These are phyloP conservation scores for Plutella xylostella DNA, from an alignment of 2,888 invertebrate genomes.

Conservation along the genomic window DNA sequence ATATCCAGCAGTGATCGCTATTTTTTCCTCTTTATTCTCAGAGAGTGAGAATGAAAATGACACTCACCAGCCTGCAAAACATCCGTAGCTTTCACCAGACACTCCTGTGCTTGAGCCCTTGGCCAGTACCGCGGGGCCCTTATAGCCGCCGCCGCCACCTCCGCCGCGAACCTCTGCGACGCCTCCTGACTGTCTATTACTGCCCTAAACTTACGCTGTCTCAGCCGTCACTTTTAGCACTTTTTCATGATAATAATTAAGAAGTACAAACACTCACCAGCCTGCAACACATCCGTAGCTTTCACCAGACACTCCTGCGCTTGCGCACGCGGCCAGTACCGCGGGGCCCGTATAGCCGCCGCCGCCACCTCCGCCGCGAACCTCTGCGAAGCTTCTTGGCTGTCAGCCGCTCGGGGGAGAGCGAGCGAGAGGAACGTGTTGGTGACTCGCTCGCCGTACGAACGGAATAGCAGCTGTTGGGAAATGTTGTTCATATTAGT, in stretches of 20 bases:
- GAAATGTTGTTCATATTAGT: not conserved
- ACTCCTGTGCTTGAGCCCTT: conserved; percentile 65
- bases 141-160: conserved; percentile 82
- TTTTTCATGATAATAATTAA: not conserved
- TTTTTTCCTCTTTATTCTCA: too few species aligned
- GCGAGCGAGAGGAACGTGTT: conserved; percentile 74
- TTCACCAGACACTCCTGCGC: conserved; percentile 70
- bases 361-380: conserved; percentile 86
- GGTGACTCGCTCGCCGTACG: conserved; percentile 77
- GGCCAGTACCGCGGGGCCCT: conserved; percentile 89
- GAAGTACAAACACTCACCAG: conserved; percentile 24
- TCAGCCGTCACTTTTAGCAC: not conserved
- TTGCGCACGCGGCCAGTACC: conserved; percentile 82
- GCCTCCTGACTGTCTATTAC: conserved; percentile 82
- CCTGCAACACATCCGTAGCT: conserved; percentile 74
- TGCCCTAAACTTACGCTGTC: not conserved
- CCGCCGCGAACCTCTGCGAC: conserved; percentile 85
- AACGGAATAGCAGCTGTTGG: conserved; percentile 76
- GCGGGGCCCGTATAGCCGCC: conserved; percentile 83
- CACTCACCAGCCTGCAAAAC: conserved; percentile 72
- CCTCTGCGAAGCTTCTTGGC: conserved; percentile 82
- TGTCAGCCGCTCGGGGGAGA: conserved; percentile 72
- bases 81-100: conserved; percentile 74
- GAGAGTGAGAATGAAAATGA: too few species aligned
- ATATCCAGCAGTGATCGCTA: too few species aligned